Evolutionary conservation across 2,888 invertebrate species (phyloP).

Genomic region (Campoplex capitator): DNA sequence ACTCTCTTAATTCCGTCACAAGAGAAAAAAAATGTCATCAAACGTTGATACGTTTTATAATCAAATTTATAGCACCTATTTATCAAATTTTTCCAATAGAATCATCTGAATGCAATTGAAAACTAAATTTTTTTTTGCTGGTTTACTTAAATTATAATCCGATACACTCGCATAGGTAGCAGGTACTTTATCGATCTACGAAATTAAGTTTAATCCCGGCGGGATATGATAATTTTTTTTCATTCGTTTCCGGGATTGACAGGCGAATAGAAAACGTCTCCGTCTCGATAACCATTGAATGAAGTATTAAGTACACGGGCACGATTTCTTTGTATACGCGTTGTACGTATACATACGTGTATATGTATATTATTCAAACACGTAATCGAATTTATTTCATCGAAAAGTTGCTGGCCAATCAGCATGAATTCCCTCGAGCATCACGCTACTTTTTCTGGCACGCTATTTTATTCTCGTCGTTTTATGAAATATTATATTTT

Average conservation of each 20-base stretch:
- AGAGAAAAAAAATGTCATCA: no score
- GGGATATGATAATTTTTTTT: conserved; percentile 22
- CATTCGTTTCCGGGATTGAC: conserved; percentile 16
- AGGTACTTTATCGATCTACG: background rate
- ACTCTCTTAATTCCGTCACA: no score
- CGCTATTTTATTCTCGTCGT: conserved; percentile 23
- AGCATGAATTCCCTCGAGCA: conserved; percentile 51
- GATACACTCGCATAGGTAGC: background rate
- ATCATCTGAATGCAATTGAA: background rate
- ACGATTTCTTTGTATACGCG: background rate
- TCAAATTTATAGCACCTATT: no score
- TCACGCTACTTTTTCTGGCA: conserved; percentile 30
- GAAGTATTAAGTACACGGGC: conserved; percentile 16
- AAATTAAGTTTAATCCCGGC: background rate
- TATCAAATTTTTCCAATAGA: no score
- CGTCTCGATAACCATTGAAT: conserved; percentile 23
- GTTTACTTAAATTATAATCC: background rate
- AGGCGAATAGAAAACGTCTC: background rate
- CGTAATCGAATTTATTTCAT: conserved; percentile 54
- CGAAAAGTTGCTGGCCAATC: conserved; percentile 44
- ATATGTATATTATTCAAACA: conserved; percentile 28
- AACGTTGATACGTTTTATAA: no score
- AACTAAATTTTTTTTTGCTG: background rate
- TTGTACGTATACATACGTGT: background rate
- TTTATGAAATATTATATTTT: conserved; percentile 2